Percentiles rank a stretch among this genome's conserved stretches.
phyloP scores from a whole-genome alignment of 2,888 invertebrate species.

The Drosophila anomalata region DNA sequence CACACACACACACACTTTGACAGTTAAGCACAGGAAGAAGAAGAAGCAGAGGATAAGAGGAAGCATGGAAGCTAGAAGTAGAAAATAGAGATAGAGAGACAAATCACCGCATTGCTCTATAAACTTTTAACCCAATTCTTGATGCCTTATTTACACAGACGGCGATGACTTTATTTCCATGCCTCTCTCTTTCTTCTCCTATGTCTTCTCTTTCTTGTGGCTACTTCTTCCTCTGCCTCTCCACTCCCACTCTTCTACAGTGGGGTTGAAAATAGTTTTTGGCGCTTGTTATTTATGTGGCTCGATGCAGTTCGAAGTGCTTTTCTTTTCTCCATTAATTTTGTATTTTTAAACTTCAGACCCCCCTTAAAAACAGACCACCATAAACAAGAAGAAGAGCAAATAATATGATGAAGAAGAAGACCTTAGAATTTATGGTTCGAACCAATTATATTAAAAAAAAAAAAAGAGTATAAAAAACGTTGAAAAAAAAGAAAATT shows the following conservation, averaged over 20 bases:
- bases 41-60: neutral
- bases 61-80: slow-evolving; percentile 6
- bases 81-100: slow-evolving; percentile 35
- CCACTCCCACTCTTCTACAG: neutral
- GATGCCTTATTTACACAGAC: slow-evolving; percentile 77
- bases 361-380: neutral
- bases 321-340: slow-evolving; percentile 39
- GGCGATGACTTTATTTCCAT: slow-evolving; percentile 63
- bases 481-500: neutral
- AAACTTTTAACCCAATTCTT: slow-evolving; percentile 82
- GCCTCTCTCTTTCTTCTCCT: slow-evolving; percentile 7
- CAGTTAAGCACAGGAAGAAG: slow-evolving; percentile 3
- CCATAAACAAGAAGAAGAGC: neutral
- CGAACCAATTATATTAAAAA: slow-evolving; percentile 8
- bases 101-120: slow-evolving; percentile 78
- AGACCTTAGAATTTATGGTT: slow-evolving; percentile 1
- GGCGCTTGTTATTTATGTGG: slow-evolving; percentile 42
- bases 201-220: slow-evolving; percentile 10
- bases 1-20: slow-evolving; percentile 31
- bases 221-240: neutral
- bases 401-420: neutral
- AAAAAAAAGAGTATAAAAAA: neutral
- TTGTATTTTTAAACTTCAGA: slow-evolving; percentile 38
- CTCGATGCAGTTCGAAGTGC: slow-evolving; percentile 39
- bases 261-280: slow-evolving; percentile 30